phyloP scores from a whole-genome alignment of 35 echinoderm and acorn worm genomes.

The Holothuria glaberrima region DNA sequence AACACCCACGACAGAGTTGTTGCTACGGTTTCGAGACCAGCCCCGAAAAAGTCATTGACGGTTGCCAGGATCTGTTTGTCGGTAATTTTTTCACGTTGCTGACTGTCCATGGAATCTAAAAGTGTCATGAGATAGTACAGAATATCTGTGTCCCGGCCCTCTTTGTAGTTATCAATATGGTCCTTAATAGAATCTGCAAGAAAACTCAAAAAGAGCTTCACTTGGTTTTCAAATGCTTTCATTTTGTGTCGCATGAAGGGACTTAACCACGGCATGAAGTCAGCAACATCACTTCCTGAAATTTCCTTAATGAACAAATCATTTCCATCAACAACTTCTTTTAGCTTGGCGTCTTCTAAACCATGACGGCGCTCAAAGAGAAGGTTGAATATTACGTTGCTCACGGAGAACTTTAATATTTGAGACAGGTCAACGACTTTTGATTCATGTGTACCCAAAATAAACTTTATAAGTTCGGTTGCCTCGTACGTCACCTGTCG shows the following conservation, averaged over 20 bases:
- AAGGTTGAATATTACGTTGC: conserved; percentile 77
- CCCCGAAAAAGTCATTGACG: conserved; percentile 55
- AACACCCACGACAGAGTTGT: conserved; percentile 58
- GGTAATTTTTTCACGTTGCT: conserved; percentile 52
- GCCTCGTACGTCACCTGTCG: conserved; percentile 67
- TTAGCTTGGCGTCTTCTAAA: conserved; percentile 54
- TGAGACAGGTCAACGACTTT: conserved; percentile 38
- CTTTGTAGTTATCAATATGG: conserved; percentile 56
- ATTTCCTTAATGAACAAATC: conserved; percentile 61
- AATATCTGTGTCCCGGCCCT: conserved; percentile 67
- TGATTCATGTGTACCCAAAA: conserved; percentile 56
- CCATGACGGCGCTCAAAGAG: conserved; percentile 62
- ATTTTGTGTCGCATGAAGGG: conserved; percentile 49
- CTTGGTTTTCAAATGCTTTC: conserved; percentile 35
- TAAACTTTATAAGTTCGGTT: conserved; percentile 54
- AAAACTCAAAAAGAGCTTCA: conserved; percentile 8
- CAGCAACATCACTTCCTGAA: conserved; percentile 63
- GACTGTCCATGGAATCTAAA: conserved; percentile 1
- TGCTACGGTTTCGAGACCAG: conserved; percentile 60
- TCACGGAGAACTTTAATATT: conserved; percentile 58
- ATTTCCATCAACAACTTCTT: conserved; percentile 50
- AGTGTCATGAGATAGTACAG: conserved; percentile 74
- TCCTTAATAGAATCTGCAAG: conserved; percentile 39
- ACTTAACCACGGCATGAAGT: conserved; percentile 85
- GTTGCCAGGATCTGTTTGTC: conserved; percentile 44